A percentile compares a stretch with the other conserved stretches of the same genome.
Evolutionary conservation across 2,797 vertebrate genomes (phyloP).

Genomic region (Morelia viridis): DNA sequence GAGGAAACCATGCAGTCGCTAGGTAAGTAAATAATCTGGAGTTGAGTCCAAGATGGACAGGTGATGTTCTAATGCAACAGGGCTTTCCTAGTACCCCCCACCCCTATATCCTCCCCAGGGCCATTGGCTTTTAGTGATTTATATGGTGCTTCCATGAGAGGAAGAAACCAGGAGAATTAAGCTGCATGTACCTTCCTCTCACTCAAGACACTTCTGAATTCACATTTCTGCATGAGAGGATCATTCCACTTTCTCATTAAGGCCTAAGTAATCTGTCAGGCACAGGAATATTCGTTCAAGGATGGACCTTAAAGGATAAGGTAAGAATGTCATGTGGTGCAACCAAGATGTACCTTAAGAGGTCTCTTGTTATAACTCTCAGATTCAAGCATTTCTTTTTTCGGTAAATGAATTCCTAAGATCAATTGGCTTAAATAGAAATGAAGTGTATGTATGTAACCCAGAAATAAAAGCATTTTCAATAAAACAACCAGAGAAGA

Average conservation of each 20-base stretch:
- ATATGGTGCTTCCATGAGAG: not conserved
- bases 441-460: not conserved
- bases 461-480: not conserved
- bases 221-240: not conserved
- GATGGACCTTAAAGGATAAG: not conserved
- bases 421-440: not conserved
- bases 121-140: not conserved
- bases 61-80: not conserved
- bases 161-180: not conserved
- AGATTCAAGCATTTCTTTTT: not conserved
- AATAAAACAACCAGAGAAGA: not conserved
- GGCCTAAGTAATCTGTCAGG: not conserved
- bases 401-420: not conserved
- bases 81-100: not conserved
- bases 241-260: not conserved
- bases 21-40: slow-evolving; percentile 69
- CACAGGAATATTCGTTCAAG: not conserved
- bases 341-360: not conserved
- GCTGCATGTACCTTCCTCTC: not conserved
- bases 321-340: not conserved
- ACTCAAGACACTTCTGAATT: not conserved
- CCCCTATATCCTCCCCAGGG: too few relatives aligned
- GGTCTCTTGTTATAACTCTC: not conserved
- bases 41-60: not conserved
- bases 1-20: slow-evolving; percentile 89